phyloP scores from a whole-genome alignment of 2,888 invertebrate genomes.

The Serripes groenlandicus region DNA sequence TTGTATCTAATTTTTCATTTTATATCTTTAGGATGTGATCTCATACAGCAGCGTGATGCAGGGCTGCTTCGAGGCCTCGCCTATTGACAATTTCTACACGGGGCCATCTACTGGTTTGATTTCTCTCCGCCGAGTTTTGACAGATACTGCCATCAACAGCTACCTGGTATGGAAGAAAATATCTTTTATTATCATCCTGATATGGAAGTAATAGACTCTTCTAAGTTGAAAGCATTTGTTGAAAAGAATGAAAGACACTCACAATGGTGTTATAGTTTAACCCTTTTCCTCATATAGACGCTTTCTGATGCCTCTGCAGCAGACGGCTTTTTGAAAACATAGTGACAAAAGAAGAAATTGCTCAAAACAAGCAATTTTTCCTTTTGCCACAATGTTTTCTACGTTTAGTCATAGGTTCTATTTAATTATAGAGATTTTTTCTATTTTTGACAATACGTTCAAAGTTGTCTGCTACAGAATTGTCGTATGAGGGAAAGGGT shows the following conservation, averaged over 20 bases:
- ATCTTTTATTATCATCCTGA: too few species aligned
- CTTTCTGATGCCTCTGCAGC: not conserved
- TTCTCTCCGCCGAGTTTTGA: conserved; percentile 67
- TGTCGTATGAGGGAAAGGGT: too few species aligned
- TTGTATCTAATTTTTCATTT: not conserved
- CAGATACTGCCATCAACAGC: conserved; percentile 50
- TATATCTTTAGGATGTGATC: conserved; percentile 75
- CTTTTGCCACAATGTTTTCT: not conserved
- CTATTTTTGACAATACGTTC: too few species aligned
- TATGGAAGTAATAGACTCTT: too few species aligned
- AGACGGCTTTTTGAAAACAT: not conserved
- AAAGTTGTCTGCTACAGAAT: too few species aligned
- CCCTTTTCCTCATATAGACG: not conserved
- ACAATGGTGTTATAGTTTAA: not conserved
- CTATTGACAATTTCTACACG: conserved; percentile 77
- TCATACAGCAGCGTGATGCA: conserved; percentile 65
- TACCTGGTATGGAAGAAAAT: conserved; percentile 55
- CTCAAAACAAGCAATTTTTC: not conserved
- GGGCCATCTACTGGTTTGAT: conserved; percentile 79
- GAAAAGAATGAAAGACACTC: too few species aligned
- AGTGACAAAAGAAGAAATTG: not conserved
- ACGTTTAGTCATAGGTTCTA: not conserved
- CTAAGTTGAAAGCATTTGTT: too few species aligned
- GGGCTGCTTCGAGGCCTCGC: conserved; percentile 29
- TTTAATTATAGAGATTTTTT: too few species aligned